Conservation (phyloP, 2,113 vertebrate genomes). For the Oncorhynchus mykiss region DNA sequence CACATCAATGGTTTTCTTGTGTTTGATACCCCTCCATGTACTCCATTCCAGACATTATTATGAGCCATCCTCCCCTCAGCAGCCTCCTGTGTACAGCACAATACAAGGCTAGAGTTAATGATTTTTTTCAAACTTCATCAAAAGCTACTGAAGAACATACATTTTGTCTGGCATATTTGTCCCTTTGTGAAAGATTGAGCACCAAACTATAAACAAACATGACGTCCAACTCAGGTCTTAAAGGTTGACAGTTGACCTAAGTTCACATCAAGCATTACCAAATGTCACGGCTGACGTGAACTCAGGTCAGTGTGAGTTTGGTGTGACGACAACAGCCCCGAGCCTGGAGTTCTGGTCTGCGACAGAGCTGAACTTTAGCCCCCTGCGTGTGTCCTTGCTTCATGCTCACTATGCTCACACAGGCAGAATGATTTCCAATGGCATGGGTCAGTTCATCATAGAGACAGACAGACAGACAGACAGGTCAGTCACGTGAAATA, state of each 20-base stretch:
- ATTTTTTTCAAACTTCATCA: background rate
- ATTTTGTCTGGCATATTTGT: conserved; percentile 11
- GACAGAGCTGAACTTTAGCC: conserved; percentile 3
- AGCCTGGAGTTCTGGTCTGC: background rate
- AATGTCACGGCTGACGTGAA: conserved; percentile 3
- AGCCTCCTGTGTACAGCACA: background rate
- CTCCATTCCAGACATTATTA: too few species aligned
- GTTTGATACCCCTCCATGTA: too few species aligned
- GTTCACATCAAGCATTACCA: conserved; percentile 3
- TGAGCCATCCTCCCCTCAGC: conserved; percentile 14
- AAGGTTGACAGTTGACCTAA: background rate
- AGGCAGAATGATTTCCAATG: conserved; percentile 8
- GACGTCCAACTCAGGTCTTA: background rate
- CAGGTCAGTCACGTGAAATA: background rate
- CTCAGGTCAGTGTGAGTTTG: background rate
- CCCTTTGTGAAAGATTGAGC: conserved; percentile 2
- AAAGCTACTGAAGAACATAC: conserved; percentile 16
- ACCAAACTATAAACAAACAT: conserved; percentile 34
- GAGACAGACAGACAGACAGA: conserved; percentile 5
- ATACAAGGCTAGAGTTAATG: too few species aligned
- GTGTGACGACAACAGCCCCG: conserved; percentile 10
- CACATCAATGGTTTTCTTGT: too few species aligned
- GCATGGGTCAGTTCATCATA: conserved; percentile 3
- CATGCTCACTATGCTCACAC: background rate
- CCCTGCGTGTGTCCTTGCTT: background rate